Conservation (phyloP, 1,140 invertebrate species). For the Drosophila sp. region DNA sequence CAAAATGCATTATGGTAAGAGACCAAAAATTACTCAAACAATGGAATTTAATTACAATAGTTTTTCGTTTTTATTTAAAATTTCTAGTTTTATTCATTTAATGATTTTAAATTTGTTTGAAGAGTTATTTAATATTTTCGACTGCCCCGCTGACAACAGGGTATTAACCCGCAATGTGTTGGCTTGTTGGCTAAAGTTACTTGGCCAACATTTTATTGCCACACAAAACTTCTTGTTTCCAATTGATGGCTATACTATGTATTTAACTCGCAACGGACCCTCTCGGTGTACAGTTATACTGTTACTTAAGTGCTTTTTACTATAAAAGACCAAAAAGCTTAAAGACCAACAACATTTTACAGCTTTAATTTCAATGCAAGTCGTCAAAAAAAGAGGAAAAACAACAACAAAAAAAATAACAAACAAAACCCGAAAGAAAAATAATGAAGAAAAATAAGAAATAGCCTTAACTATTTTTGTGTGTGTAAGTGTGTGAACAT, state of each 20-base stretch:
- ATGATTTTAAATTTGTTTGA: neutral
- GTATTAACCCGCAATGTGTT: conserved; percentile 10
- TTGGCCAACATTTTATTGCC: neutral
- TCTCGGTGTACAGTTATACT: conserved; percentile 36
- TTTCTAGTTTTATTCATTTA: neutral
- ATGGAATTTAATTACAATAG: too few species aligned
- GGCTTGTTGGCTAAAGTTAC: conserved; percentile 24
- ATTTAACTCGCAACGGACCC: conserved; percentile 23
- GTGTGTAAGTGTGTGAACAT: conserved; percentile 37
- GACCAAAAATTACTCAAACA: too few species aligned
- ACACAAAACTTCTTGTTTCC: conserved; percentile 10
- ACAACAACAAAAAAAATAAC: conserved; percentile 25
- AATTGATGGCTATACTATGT: conserved; percentile 15
- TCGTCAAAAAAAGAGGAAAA: conserved; percentile 33
- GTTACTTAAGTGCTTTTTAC: conserved; percentile 48
- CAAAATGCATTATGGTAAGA: neutral
- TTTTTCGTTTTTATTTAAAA: conserved; percentile 23
- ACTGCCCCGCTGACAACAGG: neutral
- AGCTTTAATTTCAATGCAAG: conserved; percentile 57
- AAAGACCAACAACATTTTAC: conserved; percentile 52
- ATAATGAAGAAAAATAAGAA: conserved; percentile 24
- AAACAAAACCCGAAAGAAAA: conserved; percentile 10
- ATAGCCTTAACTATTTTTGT: conserved; percentile 26
- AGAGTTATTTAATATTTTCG: too few species aligned
- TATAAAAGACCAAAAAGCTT: conserved; percentile 41